Base-by-base conservation (phyloP, 2,113 vertebrate species). In the Ceuthmochares aereus region DNA sequence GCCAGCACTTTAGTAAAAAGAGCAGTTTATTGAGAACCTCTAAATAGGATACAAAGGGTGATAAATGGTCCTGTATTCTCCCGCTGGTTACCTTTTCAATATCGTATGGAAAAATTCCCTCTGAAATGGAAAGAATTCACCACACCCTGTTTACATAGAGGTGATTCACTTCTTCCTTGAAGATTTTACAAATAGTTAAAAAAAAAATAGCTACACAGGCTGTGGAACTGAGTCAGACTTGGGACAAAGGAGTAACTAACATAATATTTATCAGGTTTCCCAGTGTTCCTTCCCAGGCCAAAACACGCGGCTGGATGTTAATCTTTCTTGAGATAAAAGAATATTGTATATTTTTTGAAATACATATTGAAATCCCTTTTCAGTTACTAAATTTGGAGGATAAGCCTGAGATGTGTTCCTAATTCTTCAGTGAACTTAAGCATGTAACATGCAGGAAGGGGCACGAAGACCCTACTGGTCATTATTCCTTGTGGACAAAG, bases 1-100 rank as follows among this genome's bases (percentile, higher is more conserved):
- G 51, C 75, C 83, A 67, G 36, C 19, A 64, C 68, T 92, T 95
- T 34, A 58, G 59, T 88, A 36, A 70, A 91, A 97, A 83, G 82
- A 91, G 34, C 26, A 70, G 59, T 93, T 94, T 77, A 67, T 88
- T 93, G 84, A 84, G 72, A 74, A 80, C 26, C 17, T 84, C 58
- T 79, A 32, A 85, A 78, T 26, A 84, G 66, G 34, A 87, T 94
- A 42, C 59, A 89, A 84, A 51, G 73, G 45, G 27, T 75, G 76
- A 67, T 23, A 95, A 93, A 89, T 82, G 70, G 21, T 81, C n/a
- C 66, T 59, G n/a, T 76, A 8, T 89, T 95, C 60, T 18, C 20
- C 54, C 2, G 2, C 68, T 70, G 72, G 29, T 87, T 94, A 32
- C n/a, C 18, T 94, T 94, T 91, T 75, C 60, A 84, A 29, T 72